phyloP scores from a whole-genome alignment of 2,888 invertebrate genomes.

The Neoascia interrupta region DNA sequence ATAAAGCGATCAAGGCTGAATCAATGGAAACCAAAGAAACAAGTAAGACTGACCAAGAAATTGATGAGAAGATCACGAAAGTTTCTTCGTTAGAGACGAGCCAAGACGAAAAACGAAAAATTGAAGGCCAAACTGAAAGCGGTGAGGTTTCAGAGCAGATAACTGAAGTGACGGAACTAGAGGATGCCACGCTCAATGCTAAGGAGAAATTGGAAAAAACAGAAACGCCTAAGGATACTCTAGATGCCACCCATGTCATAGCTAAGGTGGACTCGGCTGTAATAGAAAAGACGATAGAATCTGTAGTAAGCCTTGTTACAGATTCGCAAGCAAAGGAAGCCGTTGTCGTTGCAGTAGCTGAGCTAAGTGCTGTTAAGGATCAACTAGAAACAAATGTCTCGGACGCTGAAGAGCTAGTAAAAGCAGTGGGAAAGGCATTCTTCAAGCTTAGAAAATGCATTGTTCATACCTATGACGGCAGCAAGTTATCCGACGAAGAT shows the following conservation, averaged over 20 bases:
- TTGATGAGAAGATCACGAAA: too few relatives aligned
- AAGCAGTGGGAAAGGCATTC: constrained; percentile 71
- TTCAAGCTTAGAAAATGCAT: constrained; percentile 75
- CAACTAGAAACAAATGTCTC: constrained; percentile 8
- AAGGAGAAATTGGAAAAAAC: too few relatives aligned
- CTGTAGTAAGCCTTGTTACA: background rate
- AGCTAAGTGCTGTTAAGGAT: constrained; percentile 35
- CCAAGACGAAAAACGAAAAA: background rate
- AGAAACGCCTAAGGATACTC: background rate
- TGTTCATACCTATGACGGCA: constrained; percentile 76
- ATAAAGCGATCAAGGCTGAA: background rate
- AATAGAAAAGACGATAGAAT: constrained; percentile 27
- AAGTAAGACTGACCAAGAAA: background rate
- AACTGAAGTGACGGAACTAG: background rate
- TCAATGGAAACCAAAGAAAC: background rate
- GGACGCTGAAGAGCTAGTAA: constrained; percentile 41
- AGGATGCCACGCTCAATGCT: too few relatives aligned
- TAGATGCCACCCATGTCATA: background rate
- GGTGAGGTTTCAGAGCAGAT: background rate
- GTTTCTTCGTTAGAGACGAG: too few relatives aligned
- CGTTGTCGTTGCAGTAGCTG: constrained; percentile 8
- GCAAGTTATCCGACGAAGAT: constrained; percentile 59
- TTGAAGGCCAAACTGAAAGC: background rate
- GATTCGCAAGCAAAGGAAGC: background rate
- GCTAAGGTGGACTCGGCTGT: background rate